phyloP scores from a whole-genome alignment of 2,113 vertebrate species.

The Malurus elegans region DNA sequence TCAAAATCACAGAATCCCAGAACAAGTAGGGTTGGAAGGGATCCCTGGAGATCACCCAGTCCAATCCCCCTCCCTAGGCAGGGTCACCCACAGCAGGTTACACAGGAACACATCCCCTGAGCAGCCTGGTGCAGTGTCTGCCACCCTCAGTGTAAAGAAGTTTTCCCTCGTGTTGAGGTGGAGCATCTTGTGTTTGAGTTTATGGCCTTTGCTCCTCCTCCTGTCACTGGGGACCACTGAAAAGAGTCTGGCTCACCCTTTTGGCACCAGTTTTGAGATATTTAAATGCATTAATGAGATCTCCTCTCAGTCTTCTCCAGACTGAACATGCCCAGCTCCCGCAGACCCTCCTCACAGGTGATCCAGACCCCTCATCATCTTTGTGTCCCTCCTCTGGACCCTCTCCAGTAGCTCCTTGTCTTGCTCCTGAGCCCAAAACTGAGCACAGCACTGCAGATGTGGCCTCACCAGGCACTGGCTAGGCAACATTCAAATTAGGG shows the following conservation, averaged over 20 bases:
- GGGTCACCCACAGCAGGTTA: not conserved
- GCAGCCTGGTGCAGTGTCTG: not conserved
- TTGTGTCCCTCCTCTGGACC: not conserved
- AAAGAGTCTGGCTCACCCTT: not conserved
- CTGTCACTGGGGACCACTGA: rapidly evolving
- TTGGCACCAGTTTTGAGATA: not conserved
- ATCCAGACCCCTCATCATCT: not conserved
- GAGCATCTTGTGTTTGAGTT: not conserved
- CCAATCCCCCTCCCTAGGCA: not conserved
- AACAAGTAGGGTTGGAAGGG: not conserved
- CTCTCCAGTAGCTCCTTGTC: not conserved
- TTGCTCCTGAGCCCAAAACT: not conserved
- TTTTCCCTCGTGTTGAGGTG: not conserved
- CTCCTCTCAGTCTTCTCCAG: not conserved
- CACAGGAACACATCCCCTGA: not conserved
- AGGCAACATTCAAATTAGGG: not conserved
- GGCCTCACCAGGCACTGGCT: not conserved
- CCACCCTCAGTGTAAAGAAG: not conserved
- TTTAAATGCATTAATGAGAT: not conserved
- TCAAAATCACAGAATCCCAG: not conserved
- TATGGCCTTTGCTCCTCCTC: not conserved
- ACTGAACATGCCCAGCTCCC: not conserved
- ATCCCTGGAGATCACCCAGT: not conserved
- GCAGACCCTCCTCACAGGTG: not conserved
- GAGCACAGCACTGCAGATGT: not conserved